These are phyloP conservation scores for Fopius arisanus DNA, from an alignment of 1,140 invertebrate genomes.

Conservation along the genomic window DNA sequence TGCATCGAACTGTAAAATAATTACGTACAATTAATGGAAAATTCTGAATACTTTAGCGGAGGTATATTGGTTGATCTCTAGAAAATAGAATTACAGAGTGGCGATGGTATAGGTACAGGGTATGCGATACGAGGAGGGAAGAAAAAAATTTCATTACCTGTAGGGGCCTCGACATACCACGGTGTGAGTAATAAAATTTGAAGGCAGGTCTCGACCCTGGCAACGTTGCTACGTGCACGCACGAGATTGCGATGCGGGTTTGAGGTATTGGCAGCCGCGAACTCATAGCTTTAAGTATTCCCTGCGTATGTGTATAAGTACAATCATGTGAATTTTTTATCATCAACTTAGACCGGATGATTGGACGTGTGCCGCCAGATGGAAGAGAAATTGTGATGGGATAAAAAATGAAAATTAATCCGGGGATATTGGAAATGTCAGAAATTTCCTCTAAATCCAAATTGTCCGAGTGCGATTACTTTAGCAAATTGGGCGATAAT, in stretches of 20 bases:
- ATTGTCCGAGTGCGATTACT: no score
- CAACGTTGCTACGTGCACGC: constrained; percentile 21
- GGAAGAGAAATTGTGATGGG: constrained; percentile 12
- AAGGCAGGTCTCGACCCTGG: constrained; percentile 38
- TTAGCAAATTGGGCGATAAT: no score
- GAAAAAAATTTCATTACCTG: constrained; percentile 47
- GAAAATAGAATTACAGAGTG: constrained; percentile 49
- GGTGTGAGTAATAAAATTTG: constrained; percentile 48
- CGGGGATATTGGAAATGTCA: background rate
- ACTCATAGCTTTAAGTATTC: constrained; percentile 44
- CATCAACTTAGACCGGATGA: constrained; percentile 11
- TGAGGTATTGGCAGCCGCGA: constrained; percentile 42
- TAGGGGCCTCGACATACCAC: constrained; percentile 3
- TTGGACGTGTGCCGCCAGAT: constrained; percentile 23
- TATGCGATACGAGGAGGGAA: constrained; percentile 19
- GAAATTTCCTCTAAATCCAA: background rate
- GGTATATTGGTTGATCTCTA: background rate
- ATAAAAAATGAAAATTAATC: background rate
- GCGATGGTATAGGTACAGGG: constrained; percentile 18
- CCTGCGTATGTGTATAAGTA: constrained; percentile 23
- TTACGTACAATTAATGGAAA: background rate
- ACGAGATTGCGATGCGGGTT: constrained; percentile 26
- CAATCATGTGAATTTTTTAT: background rate
- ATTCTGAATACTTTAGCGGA: background rate
- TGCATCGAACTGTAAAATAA: background rate